Percentiles rank a stretch among this genome's conserved stretches.
Conservation (phyloP, 2,113 vertebrate genomes). For the Ptilonorhynchus violaceus region DNA sequence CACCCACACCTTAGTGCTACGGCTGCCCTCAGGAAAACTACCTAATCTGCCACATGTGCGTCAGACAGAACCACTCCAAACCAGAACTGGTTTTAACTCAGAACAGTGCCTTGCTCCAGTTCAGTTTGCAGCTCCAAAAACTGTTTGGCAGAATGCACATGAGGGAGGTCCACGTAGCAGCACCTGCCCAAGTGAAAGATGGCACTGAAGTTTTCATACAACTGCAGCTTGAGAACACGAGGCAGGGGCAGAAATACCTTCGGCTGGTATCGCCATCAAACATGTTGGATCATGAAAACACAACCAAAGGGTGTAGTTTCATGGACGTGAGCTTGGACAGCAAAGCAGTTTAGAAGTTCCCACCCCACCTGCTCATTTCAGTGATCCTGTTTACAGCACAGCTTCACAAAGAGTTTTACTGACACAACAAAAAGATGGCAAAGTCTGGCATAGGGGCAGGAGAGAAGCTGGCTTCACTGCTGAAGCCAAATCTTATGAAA, state of each 20-base stretch:
- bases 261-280: neutral
- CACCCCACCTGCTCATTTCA: slow-evolving; percentile 3
- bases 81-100: neutral
- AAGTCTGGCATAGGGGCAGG: neutral
- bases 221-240: neutral
- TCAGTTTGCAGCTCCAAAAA: neutral
- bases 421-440: slow-evolving; percentile 19
- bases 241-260: neutral
- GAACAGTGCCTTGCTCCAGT: neutral
- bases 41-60: neutral
- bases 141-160: neutral
- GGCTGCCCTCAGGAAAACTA: neutral
- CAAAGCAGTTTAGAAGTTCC: neutral
- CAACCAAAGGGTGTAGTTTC: slow-evolving; percentile 25
- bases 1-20: neutral
- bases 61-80: neutral
- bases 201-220: neutral
- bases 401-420: slow-evolving; percentile 21
- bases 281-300: slow-evolving; percentile 21
- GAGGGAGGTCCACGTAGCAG: neutral
- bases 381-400: neutral
- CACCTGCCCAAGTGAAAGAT: neutral
- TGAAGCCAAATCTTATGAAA: slow-evolving; percentile 19
- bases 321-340: neutral
- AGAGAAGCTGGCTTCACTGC: neutral